Conservation (phyloP, 1,140 invertebrate species). For the Hyles euphorbiae region DNA sequence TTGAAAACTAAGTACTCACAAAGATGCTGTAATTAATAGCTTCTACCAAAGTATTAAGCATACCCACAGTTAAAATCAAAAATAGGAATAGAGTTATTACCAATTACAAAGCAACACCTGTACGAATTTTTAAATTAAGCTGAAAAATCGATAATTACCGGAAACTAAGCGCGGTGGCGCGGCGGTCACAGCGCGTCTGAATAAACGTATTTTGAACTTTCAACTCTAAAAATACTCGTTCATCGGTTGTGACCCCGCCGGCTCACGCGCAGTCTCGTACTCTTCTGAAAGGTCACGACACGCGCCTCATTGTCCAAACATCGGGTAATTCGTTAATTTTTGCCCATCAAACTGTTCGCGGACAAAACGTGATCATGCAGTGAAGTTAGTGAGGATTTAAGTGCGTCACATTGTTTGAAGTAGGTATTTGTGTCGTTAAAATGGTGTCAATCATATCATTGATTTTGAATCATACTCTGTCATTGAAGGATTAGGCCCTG, state of each 20-base stretch:
- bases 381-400: not conserved
- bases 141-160: conserved; percentile 16
- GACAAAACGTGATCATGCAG: not conserved
- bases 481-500: too few relatives aligned
- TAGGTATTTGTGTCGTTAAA: too few relatives aligned
- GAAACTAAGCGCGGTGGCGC: conserved; percentile 21
- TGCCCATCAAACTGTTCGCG: conserved; percentile 10
- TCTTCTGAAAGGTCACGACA: conserved; percentile 69
- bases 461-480: too few relatives aligned
- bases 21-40: too few relatives aligned
- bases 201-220: conserved; percentile 70
- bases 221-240: conserved; percentile 71
- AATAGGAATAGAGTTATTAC: too few relatives aligned
- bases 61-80: too few relatives aligned
- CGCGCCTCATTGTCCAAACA: conserved; percentile 49
- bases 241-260: conserved; percentile 58
- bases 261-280: conserved; percentile 62
- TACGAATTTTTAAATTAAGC: too few relatives aligned
- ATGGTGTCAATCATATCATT: too few relatives aligned
- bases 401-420: too few relatives aligned
- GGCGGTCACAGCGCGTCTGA: conserved; percentile 2
- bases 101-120: too few relatives aligned
- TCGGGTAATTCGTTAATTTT: conserved; percentile 35
- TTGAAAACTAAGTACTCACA: too few relatives aligned
- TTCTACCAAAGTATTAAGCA: too few relatives aligned